Conservation (phyloP, 2,113 vertebrate genomes). For the Xiphias gladius region DNA sequence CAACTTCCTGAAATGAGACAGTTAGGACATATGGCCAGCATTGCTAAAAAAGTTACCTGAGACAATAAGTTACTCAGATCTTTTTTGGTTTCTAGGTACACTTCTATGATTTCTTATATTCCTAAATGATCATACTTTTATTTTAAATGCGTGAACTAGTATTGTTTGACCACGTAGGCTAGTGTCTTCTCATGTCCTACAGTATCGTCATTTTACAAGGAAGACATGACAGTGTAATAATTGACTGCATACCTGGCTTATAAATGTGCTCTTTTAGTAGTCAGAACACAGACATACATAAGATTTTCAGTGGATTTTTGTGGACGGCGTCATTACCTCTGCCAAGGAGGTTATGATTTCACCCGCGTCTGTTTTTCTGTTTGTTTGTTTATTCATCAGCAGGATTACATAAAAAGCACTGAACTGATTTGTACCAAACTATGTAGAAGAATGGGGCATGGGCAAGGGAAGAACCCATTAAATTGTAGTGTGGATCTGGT, state of each 20-base stretch:
- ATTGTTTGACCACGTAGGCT: slow-evolving; percentile 19
- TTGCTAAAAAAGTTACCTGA: neutral
- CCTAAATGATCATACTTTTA: neutral
- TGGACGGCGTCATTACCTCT: too few relatives aligned
- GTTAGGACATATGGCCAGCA: slow-evolving; percentile 3
- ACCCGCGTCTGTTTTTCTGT: neutral
- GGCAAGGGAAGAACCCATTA: too few relatives aligned
- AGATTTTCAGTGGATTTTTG: neutral
- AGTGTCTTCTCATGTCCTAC: slow-evolving; percentile 4
- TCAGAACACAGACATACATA: neutral
- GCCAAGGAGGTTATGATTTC: too few relatives aligned
- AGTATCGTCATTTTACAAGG: slow-evolving; percentile 5
- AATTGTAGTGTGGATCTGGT: too few relatives aligned
- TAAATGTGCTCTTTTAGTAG: slow-evolving; percentile 8
- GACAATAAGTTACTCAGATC: neutral
- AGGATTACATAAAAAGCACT: too few relatives aligned
- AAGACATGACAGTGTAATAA: slow-evolving; percentile 40
- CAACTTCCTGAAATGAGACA: slow-evolving; percentile 55
- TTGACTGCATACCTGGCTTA: slow-evolving; percentile 21
- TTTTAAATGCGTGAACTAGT: neutral
- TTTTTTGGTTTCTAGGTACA: neutral
- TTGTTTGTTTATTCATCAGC: neutral
- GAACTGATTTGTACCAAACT: too few relatives aligned
- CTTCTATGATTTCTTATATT: neutral
- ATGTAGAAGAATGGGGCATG: too few relatives aligned